Percentiles rank a stretch among this genome's conserved stretches.
Evolutionary conservation across 2,888 invertebrate genomes (phyloP).

Genomic region (Acanthosepion esculentum): DNA sequence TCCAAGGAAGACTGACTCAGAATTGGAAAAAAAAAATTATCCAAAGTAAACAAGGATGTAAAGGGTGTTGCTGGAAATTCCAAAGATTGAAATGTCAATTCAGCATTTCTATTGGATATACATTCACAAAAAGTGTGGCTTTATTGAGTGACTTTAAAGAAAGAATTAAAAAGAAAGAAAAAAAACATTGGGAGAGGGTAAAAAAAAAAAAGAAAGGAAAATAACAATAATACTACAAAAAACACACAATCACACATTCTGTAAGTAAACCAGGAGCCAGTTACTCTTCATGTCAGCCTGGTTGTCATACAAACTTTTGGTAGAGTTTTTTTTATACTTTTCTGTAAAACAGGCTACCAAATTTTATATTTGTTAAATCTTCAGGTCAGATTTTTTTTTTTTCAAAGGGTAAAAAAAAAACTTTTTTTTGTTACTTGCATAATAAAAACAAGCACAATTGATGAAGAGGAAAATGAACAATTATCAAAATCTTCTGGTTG

Average conservation of each 20-base stretch:
- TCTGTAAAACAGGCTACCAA: neutral
- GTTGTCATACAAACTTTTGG: neutral
- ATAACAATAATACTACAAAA: neutral
- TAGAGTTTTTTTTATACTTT: neutral
- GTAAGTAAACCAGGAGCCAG: neutral
- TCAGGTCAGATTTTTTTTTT: neutral
- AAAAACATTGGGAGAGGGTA: neutral
- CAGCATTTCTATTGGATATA: neutral
- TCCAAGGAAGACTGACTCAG: neutral
- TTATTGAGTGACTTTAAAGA: neutral
- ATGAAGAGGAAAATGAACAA: too few species aligned
- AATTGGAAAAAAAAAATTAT: neutral
- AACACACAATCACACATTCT: constrained; percentile 8
- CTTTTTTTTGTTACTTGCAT: neutral
- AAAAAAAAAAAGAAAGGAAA: neutral
- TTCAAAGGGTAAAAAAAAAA: neutral
- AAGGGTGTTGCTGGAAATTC: neutral
- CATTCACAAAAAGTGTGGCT: neutral
- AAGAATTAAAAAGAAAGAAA: neutral
- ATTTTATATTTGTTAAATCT: neutral
- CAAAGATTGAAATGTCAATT: neutral
- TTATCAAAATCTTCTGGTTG: neutral
- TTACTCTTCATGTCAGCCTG: neutral
- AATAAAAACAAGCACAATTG: neutral
- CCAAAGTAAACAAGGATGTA: neutral